Conservation (phyloP, 1,140 invertebrate genomes). For the Nephila pilipes region DNA sequence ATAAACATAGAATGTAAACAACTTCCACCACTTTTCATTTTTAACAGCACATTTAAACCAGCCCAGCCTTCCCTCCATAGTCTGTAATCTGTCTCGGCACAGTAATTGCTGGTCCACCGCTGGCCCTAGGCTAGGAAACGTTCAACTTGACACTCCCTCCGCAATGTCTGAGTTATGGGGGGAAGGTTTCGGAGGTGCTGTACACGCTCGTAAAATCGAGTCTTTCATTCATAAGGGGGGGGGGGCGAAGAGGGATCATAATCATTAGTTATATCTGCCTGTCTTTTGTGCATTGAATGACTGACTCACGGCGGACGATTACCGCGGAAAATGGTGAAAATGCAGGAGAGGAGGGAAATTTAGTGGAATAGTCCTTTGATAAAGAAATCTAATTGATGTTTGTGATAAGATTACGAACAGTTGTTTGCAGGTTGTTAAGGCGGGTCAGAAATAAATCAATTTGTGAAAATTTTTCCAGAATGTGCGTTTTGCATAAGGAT, state of each 20-base stretch:
- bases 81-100: background rate
- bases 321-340: background rate
- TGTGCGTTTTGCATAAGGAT: background rate
- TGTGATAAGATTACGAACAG: background rate
- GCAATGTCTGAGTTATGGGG: background rate
- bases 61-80: background rate
- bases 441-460: background rate
- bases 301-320: background rate
- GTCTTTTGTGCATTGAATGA: background rate
- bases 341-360: background rate
- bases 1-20: slow-evolving; percentile 26
- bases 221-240: background rate
- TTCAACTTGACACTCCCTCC: slow-evolving; percentile 44
- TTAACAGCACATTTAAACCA: slow-evolving; percentile 1
- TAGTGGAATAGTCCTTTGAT: background rate
- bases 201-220: slow-evolving; percentile 22
- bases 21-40: slow-evolving; percentile 8
- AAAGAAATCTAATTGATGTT: background rate
- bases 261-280: background rate
- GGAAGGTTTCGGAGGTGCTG: slow-evolving; percentile 7
- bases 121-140: slow-evolving; percentile 20
- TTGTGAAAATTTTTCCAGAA: background rate
- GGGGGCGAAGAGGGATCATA: background rate
- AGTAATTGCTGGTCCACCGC: background rate
- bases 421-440: background rate